phyloP scores from a whole-genome alignment of 2,113 vertebrate genomes.

The Hemibagrus wyckioides region DNA sequence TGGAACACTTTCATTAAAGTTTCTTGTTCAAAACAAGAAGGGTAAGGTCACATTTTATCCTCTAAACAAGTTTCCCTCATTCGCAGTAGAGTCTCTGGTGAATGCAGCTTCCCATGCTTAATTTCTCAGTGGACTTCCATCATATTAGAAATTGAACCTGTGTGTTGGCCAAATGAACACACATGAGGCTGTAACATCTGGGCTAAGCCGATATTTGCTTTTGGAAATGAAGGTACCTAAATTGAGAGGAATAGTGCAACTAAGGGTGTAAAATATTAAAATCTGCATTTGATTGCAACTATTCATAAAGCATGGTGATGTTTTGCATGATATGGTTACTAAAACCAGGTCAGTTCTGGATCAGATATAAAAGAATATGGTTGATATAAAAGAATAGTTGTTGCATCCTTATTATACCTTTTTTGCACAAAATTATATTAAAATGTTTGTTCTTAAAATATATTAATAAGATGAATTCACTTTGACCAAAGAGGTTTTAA shows the following conservation, averaged over 20 bases:
- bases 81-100: background rate
- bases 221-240: background rate
- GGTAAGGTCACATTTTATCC: too few species aligned
- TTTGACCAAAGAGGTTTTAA: background rate
- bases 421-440: background rate
- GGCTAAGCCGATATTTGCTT: background rate
- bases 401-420: too few species aligned
- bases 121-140: background rate
- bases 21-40: too few species aligned
- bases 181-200: background rate
- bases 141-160: background rate
- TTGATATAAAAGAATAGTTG: too few species aligned
- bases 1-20: too few species aligned
- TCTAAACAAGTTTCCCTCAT: background rate
- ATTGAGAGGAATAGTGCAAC: background rate
- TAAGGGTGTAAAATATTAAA: background rate
- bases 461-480: background rate
- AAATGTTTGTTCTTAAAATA: background rate
- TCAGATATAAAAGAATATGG: background rate
- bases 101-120: background rate
- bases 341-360: background rate
- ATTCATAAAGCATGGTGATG: too few species aligned
- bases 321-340: too few species aligned
- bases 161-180: background rate
- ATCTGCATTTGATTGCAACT: too few species aligned